Percentiles rank a stretch among this genome's conserved stretches.
Evolutionary conservation across 2,888 invertebrate genomes (phyloP).

Genomic region (Oscheius onirici): DNA sequence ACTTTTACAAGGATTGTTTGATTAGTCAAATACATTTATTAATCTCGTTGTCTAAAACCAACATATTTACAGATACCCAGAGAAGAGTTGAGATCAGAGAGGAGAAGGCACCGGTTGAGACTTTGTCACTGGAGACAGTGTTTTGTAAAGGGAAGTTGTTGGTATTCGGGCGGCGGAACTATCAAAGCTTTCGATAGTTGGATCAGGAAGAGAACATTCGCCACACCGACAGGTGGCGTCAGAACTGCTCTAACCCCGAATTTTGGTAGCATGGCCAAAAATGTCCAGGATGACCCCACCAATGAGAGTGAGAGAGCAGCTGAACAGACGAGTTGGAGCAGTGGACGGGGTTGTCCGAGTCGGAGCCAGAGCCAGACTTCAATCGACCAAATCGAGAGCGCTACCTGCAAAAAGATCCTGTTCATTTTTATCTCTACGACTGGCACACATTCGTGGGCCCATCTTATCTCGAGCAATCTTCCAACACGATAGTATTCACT

Average conservation of each 20-base stretch:
- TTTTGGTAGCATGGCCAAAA: slow-evolving; percentile 28
- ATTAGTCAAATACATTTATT: too few species aligned
- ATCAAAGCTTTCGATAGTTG: slow-evolving; percentile 14
- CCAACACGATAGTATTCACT: background rate
- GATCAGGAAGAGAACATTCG: slow-evolving; percentile 29
- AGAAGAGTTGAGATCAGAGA: slow-evolving; percentile 13
- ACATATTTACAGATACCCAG: slow-evolving; percentile 31
- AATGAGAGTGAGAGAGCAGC: slow-evolving; percentile 26
- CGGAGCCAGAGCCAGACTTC: slow-evolving; percentile 28
- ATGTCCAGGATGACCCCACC: slow-evolving; percentile 28
- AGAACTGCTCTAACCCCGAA: slow-evolving; percentile 27
- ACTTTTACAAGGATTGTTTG: too few species aligned
- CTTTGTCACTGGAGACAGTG: slow-evolving; percentile 25
- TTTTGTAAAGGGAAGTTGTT: slow-evolving; percentile 25
- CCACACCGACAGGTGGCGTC: slow-evolving; percentile 21
- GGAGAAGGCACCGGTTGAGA: background rate
- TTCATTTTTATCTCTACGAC: too few species aligned
- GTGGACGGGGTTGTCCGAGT: slow-evolving; percentile 12
- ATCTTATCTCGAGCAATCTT: background rate
- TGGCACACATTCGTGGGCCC: background rate
- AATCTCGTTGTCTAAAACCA: background rate
- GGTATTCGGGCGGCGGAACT: slow-evolving; percentile 8
- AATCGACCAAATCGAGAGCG: background rate
- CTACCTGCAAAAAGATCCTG: slow-evolving; percentile 26
- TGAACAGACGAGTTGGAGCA: slow-evolving; percentile 21